Evolutionary conservation across 2,113 vertebrate species (phyloP), one percentile per base, ranked within the genome.

Genomic region (Clarias macrocephalus): DNA sequence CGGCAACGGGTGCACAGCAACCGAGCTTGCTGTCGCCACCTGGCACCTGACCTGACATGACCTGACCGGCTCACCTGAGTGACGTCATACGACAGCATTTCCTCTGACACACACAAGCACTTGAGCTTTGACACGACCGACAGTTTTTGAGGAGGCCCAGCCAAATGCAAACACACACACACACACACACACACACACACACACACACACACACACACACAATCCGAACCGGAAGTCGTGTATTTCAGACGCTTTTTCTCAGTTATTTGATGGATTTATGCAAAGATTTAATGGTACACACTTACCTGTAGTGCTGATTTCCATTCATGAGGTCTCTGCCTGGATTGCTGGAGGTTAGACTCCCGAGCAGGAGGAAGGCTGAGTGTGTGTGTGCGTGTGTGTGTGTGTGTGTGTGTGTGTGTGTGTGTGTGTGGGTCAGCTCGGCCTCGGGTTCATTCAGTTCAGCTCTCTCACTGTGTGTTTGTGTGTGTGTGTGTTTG

Each of bases 291-390:
- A 37, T 15, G 10, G 11, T 1, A n/a, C 15, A 80, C 93, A 62
- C 70, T 18, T 93, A 96, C 97, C 97, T 98, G 97, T 96, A 96
- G 97, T 97, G 95, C 97, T 95, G 97, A 97, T 97, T 97, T 98
- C 97, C 97, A 98, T 98, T 97, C 97, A 98, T 98, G 97, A 96
- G 96, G 96, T 97, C 94, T 94, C 94, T 92, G 95, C 92, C 95
- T 94, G 94, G 94, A 89, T 87, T 92, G 89, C 86, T 79, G 89
- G 85, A 86, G 87, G 85, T 76, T 65, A 88, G 89, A 89, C 92
- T 75, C 89, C 76, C 13, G 82, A 4, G 25, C 42, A 57, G n/a
- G 19, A 2, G n/a, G 48, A 33, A 77, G 84, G 76, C 48, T 48
- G 48, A 48, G 6, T 8, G 48, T 48, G 48, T 48, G 48, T 48